Evolutionary conservation across 1,140 invertebrate species (phyloP).

Genomic region (Drosophila repletoides): DNA sequence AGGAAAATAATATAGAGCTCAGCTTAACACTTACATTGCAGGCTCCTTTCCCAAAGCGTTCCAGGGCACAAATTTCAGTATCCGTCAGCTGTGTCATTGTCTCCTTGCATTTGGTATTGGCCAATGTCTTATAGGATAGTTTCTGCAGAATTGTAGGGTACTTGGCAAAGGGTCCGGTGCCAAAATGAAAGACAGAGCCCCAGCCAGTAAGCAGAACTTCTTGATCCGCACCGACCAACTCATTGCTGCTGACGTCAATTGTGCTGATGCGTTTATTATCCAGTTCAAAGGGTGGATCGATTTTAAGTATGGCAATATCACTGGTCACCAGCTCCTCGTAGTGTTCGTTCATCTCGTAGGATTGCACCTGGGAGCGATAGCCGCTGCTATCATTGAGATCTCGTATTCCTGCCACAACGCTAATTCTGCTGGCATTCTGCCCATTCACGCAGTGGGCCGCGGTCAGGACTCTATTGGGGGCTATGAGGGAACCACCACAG

Average conservation of each 20-base stretch:
- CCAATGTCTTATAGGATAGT: slow-evolving; percentile 65
- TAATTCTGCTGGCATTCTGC: slow-evolving; percentile 75
- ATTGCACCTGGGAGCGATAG: slow-evolving; percentile 55
- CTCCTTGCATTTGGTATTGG: slow-evolving; percentile 65
- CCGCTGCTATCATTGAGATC: slow-evolving; percentile 80
- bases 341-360: slow-evolving; percentile 73
- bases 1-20: no score
- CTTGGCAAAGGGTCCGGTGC: slow-evolving; percentile 68
- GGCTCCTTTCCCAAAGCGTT: slow-evolving; percentile 82
- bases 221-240: slow-evolving; percentile 60
- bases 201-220: slow-evolving; percentile 71
- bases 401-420: slow-evolving; percentile 82
- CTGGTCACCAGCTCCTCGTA: slow-evolving; percentile 75
- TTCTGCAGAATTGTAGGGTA: slow-evolving; percentile 68
- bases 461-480: slow-evolving; percentile 82
- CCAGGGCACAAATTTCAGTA: slow-evolving; percentile 83
- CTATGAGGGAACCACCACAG: slow-evolving; percentile 83
- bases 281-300: slow-evolving; percentile 73
- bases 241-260: slow-evolving; percentile 62
- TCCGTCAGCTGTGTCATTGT: slow-evolving; percentile 73
- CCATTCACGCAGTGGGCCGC: slow-evolving; percentile 83
- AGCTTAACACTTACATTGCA: slow-evolving; percentile 78
- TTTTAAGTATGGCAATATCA: slow-evolving; percentile 80
- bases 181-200: slow-evolving; percentile 78
- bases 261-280: slow-evolving; percentile 59